Evolutionary conservation across 2,888 invertebrate genomes (phyloP).

Genomic region (Lasioglossum marginatum): DNA sequence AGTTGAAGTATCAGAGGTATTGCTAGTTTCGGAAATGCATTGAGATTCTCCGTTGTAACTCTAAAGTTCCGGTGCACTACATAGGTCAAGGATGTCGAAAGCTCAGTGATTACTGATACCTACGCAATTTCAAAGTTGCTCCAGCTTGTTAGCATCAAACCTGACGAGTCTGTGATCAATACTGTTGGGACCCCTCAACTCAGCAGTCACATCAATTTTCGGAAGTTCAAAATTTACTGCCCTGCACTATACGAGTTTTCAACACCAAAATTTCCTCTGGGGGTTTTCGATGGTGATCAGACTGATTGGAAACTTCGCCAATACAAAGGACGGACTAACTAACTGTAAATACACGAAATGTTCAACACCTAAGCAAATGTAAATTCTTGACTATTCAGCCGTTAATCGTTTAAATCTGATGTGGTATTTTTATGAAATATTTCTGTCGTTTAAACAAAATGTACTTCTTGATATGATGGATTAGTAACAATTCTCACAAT

Average conservation of each 20-base stretch:
- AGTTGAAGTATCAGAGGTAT: background rate
- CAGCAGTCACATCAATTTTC: slow-evolving; percentile 11
- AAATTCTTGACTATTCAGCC: background rate
- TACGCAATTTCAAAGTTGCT: slow-evolving; percentile 5
- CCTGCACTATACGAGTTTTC: background rate
- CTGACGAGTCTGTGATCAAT: slow-evolving; percentile 1
- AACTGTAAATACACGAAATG: background rate
- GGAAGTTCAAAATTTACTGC: background rate
- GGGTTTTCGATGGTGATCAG: background rate
- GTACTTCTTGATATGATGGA: too few relatives aligned
- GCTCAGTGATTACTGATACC: slow-evolving; percentile 11
- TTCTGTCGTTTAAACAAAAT: background rate
- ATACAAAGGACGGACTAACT: background rate
- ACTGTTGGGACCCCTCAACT: background rate
- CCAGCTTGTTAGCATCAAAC: slow-evolving; percentile 1
- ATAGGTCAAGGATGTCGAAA: background rate
- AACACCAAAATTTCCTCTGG: background rate
- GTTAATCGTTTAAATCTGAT: background rate
- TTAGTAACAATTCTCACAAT: too few relatives aligned
- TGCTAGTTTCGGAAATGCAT: background rate
- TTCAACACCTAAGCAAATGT: background rate
- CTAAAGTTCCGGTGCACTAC: background rate
- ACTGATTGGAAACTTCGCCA: background rate
- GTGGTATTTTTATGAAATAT: background rate
- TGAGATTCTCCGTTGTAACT: background rate